Conservation (phyloP, 2,113 vertebrate species). For the Callaeas wilsoni region DNA sequence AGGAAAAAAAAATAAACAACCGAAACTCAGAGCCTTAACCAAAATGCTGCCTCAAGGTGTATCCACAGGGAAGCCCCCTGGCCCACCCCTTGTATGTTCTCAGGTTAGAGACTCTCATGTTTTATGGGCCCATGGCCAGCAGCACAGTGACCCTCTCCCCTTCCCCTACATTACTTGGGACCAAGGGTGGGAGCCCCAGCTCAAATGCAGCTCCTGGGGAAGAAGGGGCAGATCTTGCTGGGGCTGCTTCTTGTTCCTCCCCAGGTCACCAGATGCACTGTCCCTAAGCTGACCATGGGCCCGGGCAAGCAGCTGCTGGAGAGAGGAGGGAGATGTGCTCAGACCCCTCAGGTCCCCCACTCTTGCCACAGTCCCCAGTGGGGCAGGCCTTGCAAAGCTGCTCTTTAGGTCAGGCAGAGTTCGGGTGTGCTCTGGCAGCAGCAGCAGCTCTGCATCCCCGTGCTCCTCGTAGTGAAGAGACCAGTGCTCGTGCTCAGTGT, state of each 20-base stretch:
- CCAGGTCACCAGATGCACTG: neutral
- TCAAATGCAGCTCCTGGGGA: neutral
- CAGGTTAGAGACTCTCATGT: neutral
- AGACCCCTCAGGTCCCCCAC: neutral
- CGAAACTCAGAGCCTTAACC: neutral
- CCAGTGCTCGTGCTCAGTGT: neutral
- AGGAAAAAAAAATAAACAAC: neutral
- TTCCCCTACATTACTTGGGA: neutral
- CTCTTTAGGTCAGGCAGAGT: neutral
- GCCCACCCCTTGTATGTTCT: neutral
- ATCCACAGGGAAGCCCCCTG: neutral
- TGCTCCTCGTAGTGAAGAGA: rapidly evolving
- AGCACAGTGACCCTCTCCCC: neutral
- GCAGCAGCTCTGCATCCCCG: neutral
- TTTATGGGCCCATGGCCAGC: neutral
- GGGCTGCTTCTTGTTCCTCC: neutral
- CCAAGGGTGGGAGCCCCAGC: neutral
- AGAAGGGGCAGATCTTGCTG: neutral
- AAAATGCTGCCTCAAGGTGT: neutral
- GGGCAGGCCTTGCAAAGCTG: neutral
- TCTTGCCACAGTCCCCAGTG: neutral
- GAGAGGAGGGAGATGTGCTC: neutral
- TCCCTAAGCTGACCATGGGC: neutral
- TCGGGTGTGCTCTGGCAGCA: neutral
- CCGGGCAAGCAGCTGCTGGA: neutral